phyloP scores from a whole-genome alignment of 2,797 vertebrate genomes.

The Malurus splendens region DNA sequence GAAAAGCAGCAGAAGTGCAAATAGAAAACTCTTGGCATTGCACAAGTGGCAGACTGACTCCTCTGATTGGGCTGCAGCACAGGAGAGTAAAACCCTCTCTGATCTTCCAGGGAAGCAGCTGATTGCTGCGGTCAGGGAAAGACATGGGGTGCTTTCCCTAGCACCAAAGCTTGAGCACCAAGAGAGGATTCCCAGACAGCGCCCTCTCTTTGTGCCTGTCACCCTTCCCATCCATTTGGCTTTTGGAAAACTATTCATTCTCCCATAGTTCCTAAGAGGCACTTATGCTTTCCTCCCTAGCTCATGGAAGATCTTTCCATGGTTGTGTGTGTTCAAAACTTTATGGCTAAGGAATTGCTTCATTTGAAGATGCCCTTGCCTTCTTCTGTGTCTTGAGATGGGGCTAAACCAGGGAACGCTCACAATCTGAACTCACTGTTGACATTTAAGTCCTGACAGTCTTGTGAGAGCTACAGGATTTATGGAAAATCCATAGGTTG shows the following conservation, averaged over 20 bases:
- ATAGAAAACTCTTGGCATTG: not conserved
- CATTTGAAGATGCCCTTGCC: not conserved
- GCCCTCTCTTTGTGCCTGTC: not conserved
- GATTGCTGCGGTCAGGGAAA: not conserved
- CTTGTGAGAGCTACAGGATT: not conserved
- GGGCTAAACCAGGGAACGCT: not conserved
- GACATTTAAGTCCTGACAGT: not conserved
- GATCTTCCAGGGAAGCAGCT: not conserved
- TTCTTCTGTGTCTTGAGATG: not conserved
- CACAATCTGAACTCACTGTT: not conserved
- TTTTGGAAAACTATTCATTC: not conserved
- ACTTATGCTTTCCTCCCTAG: not conserved
- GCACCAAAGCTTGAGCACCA: accelerated
- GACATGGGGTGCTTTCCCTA: not conserved
- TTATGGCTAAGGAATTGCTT: not conserved
- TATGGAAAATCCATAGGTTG: not conserved
- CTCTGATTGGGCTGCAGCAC: accelerated
- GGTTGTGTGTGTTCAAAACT: not conserved
- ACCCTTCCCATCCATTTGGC: not conserved
- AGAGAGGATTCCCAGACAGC: not conserved
- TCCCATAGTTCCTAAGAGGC: not conserved
- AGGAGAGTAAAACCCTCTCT: not conserved
- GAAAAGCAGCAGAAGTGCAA: not conserved
- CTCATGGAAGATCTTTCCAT: not conserved
- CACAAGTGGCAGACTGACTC: not conserved